Evolutionary conservation across 2,888 invertebrate genomes (phyloP), one percentile per base, ranked within the genome.

Genomic region (Drosophila suboccidentalis): DNA sequence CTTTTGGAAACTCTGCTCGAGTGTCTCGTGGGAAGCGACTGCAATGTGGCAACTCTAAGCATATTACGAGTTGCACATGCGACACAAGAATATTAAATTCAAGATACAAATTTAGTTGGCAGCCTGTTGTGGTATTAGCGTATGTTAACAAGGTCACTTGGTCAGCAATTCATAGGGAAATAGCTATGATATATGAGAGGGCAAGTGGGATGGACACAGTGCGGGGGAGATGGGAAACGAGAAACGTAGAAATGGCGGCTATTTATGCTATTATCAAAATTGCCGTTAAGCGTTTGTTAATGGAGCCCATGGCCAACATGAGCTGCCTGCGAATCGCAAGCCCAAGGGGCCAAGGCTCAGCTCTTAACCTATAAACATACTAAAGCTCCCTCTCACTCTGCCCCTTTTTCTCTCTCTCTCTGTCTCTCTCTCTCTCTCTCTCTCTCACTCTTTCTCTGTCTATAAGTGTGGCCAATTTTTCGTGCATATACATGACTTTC

Each of bases 341-440:
- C 75, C 75, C 76, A 49, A 51, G 76, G 78, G 81, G 87, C 83
- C 84, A 89, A 89, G 84, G 87, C 89, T 89, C 61, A 89, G 89
- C 71, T 89, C 89, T 87, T 84, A 87, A 84, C 84, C 84, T 87
- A 84, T 78, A 84, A 84, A 84, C 84, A 84, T 87, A 89, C 84
- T 78, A 54, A 86, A 41, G 36, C 61, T 10, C 32, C 19, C 38
- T 15, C 55, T 9, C 22, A 19, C 26, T 41, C 55, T 29, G 13
- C 15, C 17, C 3, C 19, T n/a, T n/a, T n/a, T n/a, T n/a, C n/a
- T n/a, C n/a, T n/a, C n/a, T n/a, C n/a, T n/a, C n/a, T n/a, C n/a
- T n/a, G n/a, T n/a, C n/a, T n/a, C n/a, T n/a, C n/a, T n/a, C n/a
- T n/a, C 46, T 43, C 11, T 19, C 13, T 9, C 29, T 9, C n/a